Evolutionary conservation across 2,797 vertebrate species (phyloP), one percentile per base, ranked within the genome.

Genomic region (Lacerta agilis): DNA sequence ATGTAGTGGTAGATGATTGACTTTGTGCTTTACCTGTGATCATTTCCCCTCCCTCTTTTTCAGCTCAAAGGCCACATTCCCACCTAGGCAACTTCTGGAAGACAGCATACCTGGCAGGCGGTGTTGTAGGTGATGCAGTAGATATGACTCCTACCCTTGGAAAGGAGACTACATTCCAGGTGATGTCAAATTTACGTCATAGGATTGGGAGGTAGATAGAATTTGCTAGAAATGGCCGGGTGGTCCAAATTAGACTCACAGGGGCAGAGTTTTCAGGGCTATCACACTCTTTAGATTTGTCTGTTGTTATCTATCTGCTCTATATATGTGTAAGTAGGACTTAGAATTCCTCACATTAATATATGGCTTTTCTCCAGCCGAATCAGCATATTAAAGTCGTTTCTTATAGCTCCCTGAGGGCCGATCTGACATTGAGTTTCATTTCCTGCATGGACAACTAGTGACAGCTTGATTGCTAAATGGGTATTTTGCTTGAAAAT

Each of bases 401-500:
- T 9, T 82, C 33, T 91, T 85, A 83, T 77, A 66, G 69, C 25
- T 89, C 89, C 83, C 61, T 8, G 89, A 80, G 36, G 78, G 4
- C 71, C 25, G 66, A 83, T 11, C 55, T 90, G 20, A 90, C 64
- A 82, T 87, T 88, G 66, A 85, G 10, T 71, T 93, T 72, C 8
- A 18, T 88, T 91, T 92, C 79, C 82, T 93, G 9, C 58, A 33
- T 75, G 41, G 77, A 87, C 29, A 73, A 77, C 66, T 71, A 86
- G 79, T 69, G 73, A 86, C 41, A 90, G 83, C 82, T 75, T 86
- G 77, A 91, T 81, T 88, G 10, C 58, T 91, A 92, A 91, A 79
- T 90, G 79, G 88, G 20, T 75, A 83, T 89, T 94, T 93, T 41
- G 20, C 83, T 90, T 90, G 89, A 61, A 89, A 92, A 91, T 91